Percentiles rank a stretch among this genome's conserved stretches.
Conservation (phyloP, 2,888 invertebrate species). For the Caenorhabditis sp. region DNA sequence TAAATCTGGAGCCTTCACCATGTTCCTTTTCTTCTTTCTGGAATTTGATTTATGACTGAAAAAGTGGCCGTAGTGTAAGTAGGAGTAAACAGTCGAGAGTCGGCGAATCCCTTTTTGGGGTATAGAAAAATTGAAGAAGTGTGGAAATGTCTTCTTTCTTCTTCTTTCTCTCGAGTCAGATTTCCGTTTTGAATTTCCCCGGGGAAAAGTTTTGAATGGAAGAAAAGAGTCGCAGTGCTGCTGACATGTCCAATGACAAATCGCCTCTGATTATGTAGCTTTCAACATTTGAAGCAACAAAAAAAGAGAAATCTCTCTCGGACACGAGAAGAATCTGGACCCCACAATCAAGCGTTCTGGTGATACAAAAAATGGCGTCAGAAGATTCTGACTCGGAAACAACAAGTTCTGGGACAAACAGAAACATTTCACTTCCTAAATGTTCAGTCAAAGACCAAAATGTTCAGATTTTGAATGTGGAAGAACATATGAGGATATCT, state of each 20-base stretch:
- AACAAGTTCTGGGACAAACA: not conserved
- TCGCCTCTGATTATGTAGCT: conserved; percentile 52
- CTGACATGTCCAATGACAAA: conserved; percentile 67
- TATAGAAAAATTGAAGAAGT: conserved; percentile 25
- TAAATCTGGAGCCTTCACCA: conserved; percentile 16
- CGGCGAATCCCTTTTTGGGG: conserved; percentile 7
- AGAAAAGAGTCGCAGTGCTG: conserved; percentile 40
- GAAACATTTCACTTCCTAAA: not conserved
- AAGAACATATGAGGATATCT: not conserved
- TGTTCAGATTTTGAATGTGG: too few relatives aligned
- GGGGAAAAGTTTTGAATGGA: conserved; percentile 43
- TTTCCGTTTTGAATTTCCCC: conserved; percentile 49
- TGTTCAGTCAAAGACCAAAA: not conserved
- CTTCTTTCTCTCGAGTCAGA: conserved; percentile 33
- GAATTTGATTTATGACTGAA: conserved; percentile 51
- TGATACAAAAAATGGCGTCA: conserved; percentile 15
- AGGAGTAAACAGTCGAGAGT: conserved; percentile 51
- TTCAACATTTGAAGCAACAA: conserved; percentile 17
- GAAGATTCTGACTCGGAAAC: not conserved
- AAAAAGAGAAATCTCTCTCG: not conserved
- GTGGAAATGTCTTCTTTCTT: conserved; percentile 26
- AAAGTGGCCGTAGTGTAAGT: conserved; percentile 17
- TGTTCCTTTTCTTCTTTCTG: conserved; percentile 20
- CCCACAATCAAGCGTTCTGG: conserved; percentile 36
- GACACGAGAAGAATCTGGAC: conserved; percentile 6